phyloP scores from a whole-genome alignment of 2,113 vertebrate species.

The Bettongia penicillata region DNA sequence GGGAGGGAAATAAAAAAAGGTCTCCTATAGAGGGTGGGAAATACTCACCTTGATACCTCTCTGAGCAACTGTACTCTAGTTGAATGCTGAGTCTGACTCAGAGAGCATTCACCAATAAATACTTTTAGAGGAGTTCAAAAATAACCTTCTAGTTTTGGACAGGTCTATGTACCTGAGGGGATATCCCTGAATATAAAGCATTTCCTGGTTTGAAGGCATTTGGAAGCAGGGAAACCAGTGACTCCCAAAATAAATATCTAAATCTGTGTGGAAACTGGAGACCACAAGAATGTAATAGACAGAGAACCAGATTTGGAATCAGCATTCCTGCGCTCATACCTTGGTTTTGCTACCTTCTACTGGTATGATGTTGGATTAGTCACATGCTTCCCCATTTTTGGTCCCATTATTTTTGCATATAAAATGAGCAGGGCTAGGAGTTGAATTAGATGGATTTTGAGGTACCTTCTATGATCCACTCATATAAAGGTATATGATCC shows the following conservation, averaged over 20 bases:
- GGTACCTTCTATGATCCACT: not conserved
- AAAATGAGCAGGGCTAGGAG: not conserved
- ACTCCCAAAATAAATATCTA: conserved; percentile 8
- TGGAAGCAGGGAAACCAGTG: not conserved
- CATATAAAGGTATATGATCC: too few species aligned
- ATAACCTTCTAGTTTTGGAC: not conserved
- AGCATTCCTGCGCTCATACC: not conserved
- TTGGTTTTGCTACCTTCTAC: not conserved
- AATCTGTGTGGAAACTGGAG: not conserved
- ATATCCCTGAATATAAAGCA: not conserved
- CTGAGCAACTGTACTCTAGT: not conserved
- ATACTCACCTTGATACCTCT: not conserved
- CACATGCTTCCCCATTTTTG: not conserved
- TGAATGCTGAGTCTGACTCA: not conserved
- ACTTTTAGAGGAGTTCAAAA: not conserved
- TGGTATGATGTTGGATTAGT: not conserved
- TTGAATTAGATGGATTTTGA: not conserved
- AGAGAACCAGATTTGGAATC: not conserved
- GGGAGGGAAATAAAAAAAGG: not conserved
- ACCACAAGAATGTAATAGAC: not conserved
- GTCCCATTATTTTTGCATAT: not conserved
- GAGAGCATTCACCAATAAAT: not conserved
- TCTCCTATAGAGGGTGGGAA: not conserved
- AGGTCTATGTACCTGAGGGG: fast-evolving
- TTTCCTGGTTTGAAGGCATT: not conserved